Evolutionary conservation across 2,888 invertebrate species (phyloP), one percentile per base, ranked within the genome.

Genomic region (Amiota communis): DNA sequence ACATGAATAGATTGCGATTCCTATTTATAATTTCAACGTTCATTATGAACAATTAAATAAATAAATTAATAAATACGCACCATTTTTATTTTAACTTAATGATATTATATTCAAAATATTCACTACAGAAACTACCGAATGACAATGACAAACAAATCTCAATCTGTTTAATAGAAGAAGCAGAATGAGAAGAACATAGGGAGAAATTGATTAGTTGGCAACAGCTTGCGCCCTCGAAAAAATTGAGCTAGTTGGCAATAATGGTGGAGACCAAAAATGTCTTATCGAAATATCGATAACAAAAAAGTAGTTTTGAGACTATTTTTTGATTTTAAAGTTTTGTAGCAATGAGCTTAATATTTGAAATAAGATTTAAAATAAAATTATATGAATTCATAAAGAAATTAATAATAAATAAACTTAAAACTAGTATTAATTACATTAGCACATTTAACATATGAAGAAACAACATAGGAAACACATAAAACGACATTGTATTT

Each of bases 1-100:
- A 88, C 87, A 81, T 88, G 88, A 49, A 89, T 77, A 65, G 88
- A 87, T 75, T 79, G 78, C 1, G 59, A 11, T 72, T 84, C 77
- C 65, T 81, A 17, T 4, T 13, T 63, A 11, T 48, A 17, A 11
- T 9, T 67, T 23, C 20, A 23, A 36, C n/a, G n/a, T n/a, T 36
- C 2, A 36, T 6, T 0, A 68, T 15, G 3, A 49, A 1, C 3
- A 9, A 11, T 8, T 9, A 1, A 12, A 15, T 1, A 1, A 20
- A 23, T 6, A 11, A 9, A n/a, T 15, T 8, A 1, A 73, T 47
- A 13, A n/a, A 11, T 20, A 61, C 77, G 76, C 68, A 86, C 84
- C 84, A 86, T 84, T 77, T 80, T 86, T 12, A 13, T 1, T 46
- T 8, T 3, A 36, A 36, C 6, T 2, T 4, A 36, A 36, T 36